A percentile compares a stretch with the other conserved stretches of the same genome.
Evolutionary conservation across 2,113 vertebrate genomes (phyloP).

Genomic region (Myxocyprinus asiaticus): DNA sequence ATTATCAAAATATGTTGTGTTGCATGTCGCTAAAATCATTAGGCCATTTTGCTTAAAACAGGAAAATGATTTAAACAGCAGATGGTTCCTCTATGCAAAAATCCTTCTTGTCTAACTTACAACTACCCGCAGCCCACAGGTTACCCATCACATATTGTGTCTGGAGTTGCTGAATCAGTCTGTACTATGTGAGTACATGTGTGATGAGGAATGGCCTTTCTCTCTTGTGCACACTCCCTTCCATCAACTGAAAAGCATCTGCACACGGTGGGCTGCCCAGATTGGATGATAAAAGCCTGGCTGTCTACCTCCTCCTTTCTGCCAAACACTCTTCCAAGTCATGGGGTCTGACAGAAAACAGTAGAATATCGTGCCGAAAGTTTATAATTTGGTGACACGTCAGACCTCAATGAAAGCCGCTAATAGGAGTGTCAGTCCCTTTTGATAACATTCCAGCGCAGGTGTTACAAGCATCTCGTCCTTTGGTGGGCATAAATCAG

Average conservation of each 20-base stretch:
- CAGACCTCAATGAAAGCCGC: conserved; percentile 5
- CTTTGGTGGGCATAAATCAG: conserved; percentile 53
- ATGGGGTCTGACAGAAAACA: neutral
- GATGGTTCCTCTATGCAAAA: conserved; percentile 54
- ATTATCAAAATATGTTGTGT: too few species aligned
- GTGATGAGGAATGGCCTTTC: neutral
- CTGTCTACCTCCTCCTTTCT: too few species aligned
- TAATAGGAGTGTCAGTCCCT: conserved; percentile 28
- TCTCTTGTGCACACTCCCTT: neutral
- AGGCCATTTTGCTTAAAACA: too few species aligned
- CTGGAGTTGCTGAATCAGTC: neutral
- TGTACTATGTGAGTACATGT: neutral
- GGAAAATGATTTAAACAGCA: conserved; percentile 54
- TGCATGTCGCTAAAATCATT: too few species aligned
- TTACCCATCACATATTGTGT: conserved; percentile 17
- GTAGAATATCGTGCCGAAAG: neutral
- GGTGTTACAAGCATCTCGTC: conserved; percentile 6
- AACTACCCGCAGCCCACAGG: conserved; percentile 8
- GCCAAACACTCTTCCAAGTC: neutral
- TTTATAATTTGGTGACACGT: conserved; percentile 4
- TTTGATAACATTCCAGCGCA: conserved; percentile 27
- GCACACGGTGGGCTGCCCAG: neutral
- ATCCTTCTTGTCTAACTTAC: conserved; percentile 47
- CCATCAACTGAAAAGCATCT: neutral
- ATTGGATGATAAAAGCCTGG: conserved; percentile 20